Conservation (phyloP, 2,888 invertebrate species). For the Zygaena filipendulae region DNA sequence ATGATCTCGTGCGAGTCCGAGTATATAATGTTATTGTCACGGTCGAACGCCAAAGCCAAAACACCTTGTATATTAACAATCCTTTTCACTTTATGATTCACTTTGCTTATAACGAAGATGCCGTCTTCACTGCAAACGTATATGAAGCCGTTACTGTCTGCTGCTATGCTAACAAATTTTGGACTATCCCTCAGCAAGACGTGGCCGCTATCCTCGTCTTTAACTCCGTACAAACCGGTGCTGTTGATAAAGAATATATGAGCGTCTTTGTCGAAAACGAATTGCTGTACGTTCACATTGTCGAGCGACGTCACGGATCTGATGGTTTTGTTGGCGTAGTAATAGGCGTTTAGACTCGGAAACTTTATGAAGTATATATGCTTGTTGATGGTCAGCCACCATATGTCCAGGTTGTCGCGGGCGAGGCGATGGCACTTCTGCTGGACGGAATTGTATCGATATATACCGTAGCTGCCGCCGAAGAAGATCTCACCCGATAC, state of each 20-base stretch:
- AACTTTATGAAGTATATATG: constrained; percentile 43
- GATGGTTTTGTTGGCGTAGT: constrained; percentile 30
- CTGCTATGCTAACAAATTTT: constrained; percentile 36
- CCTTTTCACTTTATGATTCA: constrained; percentile 34
- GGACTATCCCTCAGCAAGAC: constrained; percentile 30
- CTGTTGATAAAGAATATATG: constrained; percentile 44
- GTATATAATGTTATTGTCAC: constrained; percentile 40
- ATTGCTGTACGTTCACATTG: constrained; percentile 34
- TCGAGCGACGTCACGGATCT: constrained; percentile 24
- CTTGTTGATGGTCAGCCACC: constrained; percentile 43
- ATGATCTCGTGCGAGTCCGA: constrained; percentile 44
- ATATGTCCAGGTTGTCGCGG: constrained; percentile 38
- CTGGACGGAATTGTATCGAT: constrained; percentile 29
- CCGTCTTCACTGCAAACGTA: constrained; percentile 45
- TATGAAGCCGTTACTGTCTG: constrained; percentile 35
- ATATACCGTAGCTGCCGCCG: constrained; percentile 49
- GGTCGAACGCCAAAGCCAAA: constrained; percentile 43
- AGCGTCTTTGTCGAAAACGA: constrained; percentile 36
- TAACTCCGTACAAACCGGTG: constrained; percentile 39
- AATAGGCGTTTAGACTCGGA: constrained; percentile 37
- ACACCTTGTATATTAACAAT: constrained; percentile 36
- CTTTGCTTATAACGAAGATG: constrained; percentile 36
- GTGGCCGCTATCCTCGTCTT: constrained; percentile 18
- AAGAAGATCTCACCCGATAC: constrained; percentile 34
- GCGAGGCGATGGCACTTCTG: constrained; percentile 32